Percentiles rank a stretch among this genome's conserved stretches.
Conservation (phyloP, 1,140 invertebrate species). For the Cephus cinctus region DNA sequence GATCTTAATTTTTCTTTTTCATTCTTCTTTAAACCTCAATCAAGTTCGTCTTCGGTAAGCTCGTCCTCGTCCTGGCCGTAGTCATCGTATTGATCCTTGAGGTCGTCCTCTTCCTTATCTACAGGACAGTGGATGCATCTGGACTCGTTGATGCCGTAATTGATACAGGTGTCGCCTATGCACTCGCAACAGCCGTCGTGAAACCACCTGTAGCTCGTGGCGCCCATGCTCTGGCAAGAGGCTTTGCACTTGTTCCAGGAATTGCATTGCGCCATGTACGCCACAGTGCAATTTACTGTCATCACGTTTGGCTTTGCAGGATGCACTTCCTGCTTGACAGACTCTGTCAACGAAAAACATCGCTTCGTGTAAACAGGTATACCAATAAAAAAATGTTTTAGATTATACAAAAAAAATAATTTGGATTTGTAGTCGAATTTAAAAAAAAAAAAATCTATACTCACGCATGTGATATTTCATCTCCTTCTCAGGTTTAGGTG, state of each 20-base stretch:
- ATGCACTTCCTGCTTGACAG: constrained; percentile 61
- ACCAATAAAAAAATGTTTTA: constrained; percentile 4
- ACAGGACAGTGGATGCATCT: constrained; percentile 54
- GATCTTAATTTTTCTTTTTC: too few species aligned
- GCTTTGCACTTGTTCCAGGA: constrained; percentile 83
- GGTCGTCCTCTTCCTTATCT: constrained; percentile 33
- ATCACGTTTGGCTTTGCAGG: constrained; percentile 64
- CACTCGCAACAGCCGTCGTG: constrained; percentile 96
- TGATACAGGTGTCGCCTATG: constrained; percentile 84
- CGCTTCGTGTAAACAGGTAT: neutral
- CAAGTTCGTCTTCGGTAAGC: constrained; percentile 32
- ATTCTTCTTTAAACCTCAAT: constrained; percentile 16
- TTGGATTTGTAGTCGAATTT: neutral
- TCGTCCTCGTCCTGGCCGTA: constrained; percentile 47
- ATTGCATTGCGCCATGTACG: constrained; percentile 88
- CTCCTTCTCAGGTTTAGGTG: constrained; percentile 63
- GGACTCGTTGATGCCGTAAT: constrained; percentile 90
- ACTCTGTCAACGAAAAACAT: constrained; percentile 56
- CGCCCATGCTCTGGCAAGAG: constrained; percentile 77
- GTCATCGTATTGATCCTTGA: constrained; percentile 47
- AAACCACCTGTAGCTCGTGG: constrained; percentile 83
- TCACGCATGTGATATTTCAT: constrained; percentile 70
- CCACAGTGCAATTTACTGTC: constrained; percentile 88
- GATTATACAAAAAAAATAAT: neutral
- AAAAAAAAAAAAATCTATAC: constrained; percentile 34